Percentiles rank a stretch among this genome's conserved stretches.
These are phyloP conservation scores for Eueides isabella DNA, from an alignment of 1,140 invertebrate species.

Conservation along the genomic window DNA sequence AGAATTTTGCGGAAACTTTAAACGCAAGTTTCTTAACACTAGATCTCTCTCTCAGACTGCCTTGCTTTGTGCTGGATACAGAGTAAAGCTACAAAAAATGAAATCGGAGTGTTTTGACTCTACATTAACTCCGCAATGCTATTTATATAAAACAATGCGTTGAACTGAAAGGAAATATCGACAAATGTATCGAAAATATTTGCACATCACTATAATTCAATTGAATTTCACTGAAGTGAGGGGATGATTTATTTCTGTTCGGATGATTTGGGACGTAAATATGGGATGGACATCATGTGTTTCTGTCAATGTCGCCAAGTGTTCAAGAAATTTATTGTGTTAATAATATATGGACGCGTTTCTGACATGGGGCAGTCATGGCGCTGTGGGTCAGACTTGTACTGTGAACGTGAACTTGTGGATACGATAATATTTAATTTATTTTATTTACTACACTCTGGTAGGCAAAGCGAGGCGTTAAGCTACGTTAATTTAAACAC, in stretches of 20 bases:
- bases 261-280: slow-evolving; percentile 2
- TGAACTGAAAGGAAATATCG: no score
- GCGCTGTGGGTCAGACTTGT: neutral
- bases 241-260: slow-evolving; percentile 4
- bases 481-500: no score
- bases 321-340: neutral
- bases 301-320: neutral
- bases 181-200: neutral
- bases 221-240: slow-evolving; percentile 3
- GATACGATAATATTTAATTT: neutral
- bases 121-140: no score
- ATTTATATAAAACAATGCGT: no score
- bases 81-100: no score
- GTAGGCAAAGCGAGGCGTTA: no score
- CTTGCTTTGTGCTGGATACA: no score
- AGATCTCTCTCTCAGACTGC: no score
- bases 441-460: neutral
- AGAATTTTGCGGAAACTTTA: no score
- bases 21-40: no score
- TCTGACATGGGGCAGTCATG: neutral
- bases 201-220: neutral
- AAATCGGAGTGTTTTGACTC: no score
- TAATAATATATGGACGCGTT: neutral
- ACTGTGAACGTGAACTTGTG: neutral
- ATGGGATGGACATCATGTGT: slow-evolving; percentile 10